Conservation (phyloP, 2,888 invertebrate species). For the Entomobrya multifasciata region DNA sequence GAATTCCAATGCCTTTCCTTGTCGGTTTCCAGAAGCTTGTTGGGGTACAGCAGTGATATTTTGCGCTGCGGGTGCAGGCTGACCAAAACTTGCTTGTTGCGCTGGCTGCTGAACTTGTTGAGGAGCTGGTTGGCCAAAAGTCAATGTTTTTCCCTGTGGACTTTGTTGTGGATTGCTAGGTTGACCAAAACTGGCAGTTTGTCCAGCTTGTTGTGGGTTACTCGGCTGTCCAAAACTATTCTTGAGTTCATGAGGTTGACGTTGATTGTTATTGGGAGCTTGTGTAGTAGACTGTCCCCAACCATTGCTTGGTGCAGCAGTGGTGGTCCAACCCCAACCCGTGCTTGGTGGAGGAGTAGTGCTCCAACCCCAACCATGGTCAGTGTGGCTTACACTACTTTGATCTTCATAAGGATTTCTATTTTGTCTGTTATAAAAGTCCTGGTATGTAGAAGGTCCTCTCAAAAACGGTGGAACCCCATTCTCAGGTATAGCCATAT, state of each 20-base stretch:
- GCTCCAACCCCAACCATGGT: conserved; percentile 22
- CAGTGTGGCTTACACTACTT: background rate
- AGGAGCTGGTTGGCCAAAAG: conserved; percentile 54
- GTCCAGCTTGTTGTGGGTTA: conserved; percentile 36
- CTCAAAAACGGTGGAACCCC: background rate
- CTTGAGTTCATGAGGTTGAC: conserved; percentile 50
- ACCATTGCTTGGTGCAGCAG: background rate
- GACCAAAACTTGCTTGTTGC: conserved; percentile 38
- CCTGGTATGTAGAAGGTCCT: conserved; percentile 50
- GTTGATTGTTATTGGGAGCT: conserved; percentile 13
- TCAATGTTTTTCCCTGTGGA: conserved; percentile 42
- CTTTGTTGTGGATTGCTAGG: conserved; percentile 44
- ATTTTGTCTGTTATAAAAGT: conserved; percentile 25
- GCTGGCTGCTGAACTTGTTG: background rate
- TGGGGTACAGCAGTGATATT: conserved; percentile 21
- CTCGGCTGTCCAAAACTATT: conserved; percentile 66
- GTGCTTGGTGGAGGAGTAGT: background rate
- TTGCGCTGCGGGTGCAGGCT: conserved; percentile 31
- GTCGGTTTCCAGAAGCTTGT: conserved; percentile 24
- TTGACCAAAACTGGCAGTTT: conserved; percentile 52
- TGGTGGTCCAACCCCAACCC: conserved; percentile 21
- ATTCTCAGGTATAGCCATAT: conserved; percentile 26
- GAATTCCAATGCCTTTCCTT: conserved; percentile 58
- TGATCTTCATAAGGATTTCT: conserved; percentile 3
- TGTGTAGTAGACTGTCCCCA: conserved; percentile 29